phyloP scores from a whole-genome alignment of 2,888 invertebrate species.

The Aphodius granarius region DNA sequence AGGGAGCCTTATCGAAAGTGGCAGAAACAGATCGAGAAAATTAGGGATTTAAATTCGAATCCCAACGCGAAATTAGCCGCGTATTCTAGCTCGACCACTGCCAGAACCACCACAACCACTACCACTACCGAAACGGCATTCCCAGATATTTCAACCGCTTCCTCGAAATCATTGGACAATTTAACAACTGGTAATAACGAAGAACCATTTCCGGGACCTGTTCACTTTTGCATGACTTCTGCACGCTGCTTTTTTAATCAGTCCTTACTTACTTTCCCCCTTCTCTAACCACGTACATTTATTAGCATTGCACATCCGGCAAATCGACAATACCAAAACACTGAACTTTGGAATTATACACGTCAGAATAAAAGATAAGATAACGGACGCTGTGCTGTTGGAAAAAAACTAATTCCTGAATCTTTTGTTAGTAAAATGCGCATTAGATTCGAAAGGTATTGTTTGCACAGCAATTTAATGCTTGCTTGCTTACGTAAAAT shows the following conservation, averaged over 20 bases:
- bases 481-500: too few relatives aligned
- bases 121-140: background rate
- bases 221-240: conserved; percentile 25
- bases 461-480: too few relatives aligned
- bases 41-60: conserved; percentile 52
- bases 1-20: conserved; percentile 46
- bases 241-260: conserved; percentile 3
- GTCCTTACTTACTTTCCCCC: background rate
- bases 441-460: too few relatives aligned
- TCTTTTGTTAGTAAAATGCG: too few relatives aligned
- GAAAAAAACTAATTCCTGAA: too few relatives aligned
- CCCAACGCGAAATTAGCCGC: conserved; percentile 49
- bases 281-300: background rate
- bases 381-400: too few relatives aligned
- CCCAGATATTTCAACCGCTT: background rate
- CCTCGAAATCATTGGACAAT: conserved; percentile 29
- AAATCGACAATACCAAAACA: too few relatives aligned
- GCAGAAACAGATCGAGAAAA: conserved; percentile 54
- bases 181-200: conserved; percentile 34
- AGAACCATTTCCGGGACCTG: conserved; percentile 30
- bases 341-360: too few relatives aligned
- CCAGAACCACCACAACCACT: conserved; percentile 14
- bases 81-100: conserved; percentile 42
- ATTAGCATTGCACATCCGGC: background rate
- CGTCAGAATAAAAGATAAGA: too few relatives aligned